These are phyloP conservation scores for Disparrhopalites patrizii DNA, from an alignment of 2,888 invertebrate genomes.

Conservation along the genomic window DNA sequence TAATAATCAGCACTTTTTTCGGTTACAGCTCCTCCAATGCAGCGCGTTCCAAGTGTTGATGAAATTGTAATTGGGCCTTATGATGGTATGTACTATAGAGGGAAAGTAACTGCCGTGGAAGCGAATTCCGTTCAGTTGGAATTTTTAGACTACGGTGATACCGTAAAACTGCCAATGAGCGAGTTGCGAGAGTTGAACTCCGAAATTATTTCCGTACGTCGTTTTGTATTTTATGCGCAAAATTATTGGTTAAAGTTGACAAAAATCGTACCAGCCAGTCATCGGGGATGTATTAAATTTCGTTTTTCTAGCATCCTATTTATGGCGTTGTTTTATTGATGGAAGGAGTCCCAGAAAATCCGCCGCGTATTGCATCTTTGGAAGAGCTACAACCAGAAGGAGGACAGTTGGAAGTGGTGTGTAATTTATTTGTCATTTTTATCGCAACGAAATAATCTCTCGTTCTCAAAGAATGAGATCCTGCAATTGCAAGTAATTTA, in stretches of 20 bases:
- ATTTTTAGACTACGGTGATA: conserved; percentile 7
- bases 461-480: too few relatives aligned
- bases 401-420: not conserved
- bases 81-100: not conserved
- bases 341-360: not conserved
- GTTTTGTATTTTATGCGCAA: not conserved
- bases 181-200: not conserved
- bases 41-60: not conserved
- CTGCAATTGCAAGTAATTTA: too few relatives aligned
- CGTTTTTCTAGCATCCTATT: conserved; percentile 1
- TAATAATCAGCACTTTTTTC: not conserved
- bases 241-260: not conserved
- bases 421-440: too few relatives aligned
- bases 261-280: too few relatives aligned
- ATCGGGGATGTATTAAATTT: not conserved
- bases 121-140: not conserved
- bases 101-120: not conserved
- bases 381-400: not conserved
- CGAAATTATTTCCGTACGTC: not conserved
- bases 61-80: conserved; percentile 3
- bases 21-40: not conserved
- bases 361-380: not conserved
- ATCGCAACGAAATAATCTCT: too few relatives aligned
- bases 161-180: not conserved
- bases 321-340: not conserved